Evolutionary conservation across 2,888 invertebrate species (phyloP), one percentile per base, ranked within the genome.

Genomic region (Mermis nigrescens): DNA sequence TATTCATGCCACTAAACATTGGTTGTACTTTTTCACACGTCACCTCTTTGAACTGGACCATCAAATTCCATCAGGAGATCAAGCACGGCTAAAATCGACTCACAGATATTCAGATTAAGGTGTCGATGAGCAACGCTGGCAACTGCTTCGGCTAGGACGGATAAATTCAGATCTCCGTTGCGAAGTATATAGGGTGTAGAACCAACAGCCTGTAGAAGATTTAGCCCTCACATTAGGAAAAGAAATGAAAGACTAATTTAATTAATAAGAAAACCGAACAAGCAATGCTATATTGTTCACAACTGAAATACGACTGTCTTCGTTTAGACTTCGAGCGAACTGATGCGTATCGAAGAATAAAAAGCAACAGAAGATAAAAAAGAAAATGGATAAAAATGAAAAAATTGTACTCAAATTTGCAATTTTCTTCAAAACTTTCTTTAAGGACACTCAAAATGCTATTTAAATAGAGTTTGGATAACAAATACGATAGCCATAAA

Each of bases 101-200:
- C 92, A 74, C 91, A 84, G 1, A 95, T 86, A 28, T 91, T 80
- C 27, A 89, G 77, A 0, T 38, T 58, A 24, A 58, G 26, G 12
- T 27, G 46, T 7, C 58, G 53, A 4, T 55, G n/a, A 15, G 46
- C 12, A 3, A 58, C 27, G 38, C 61, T 63, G 45, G 64, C 64
- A 31, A 72, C 62, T 1, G 67, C 66, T 57, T 67, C 66, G 27
- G 69, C 64, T 1, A 91, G 83, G 19, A 91, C 85, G 77, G 85
- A 83, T 65, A 87, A 82, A 73, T 92, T 88, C 60, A 98, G 83
- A 70, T 91, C 86, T 0, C 98, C 95, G 67, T 92, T 90, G 68
- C 84, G 84, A 31, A 90, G 92, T 61, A 95, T 92, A 70, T 92
- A 98, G 71, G 84, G 82, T 26, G 83, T 78, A 0, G 94, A 73